phyloP scores from a whole-genome alignment of 2,113 vertebrate species.

The Etheostoma spectabile region DNA sequence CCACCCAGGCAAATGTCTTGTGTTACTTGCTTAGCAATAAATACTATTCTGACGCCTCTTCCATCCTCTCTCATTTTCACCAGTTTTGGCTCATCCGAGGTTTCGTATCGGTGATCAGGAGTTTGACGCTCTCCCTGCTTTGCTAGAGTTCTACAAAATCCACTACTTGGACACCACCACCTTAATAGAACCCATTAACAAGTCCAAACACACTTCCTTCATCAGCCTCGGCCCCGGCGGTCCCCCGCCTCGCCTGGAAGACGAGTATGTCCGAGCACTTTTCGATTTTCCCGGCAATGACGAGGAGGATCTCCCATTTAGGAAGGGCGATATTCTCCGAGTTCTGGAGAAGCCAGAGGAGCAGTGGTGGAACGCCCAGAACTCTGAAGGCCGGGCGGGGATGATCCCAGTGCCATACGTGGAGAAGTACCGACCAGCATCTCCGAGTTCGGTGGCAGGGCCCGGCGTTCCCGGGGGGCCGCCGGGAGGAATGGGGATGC shows the following conservation, averaged over 20 bases:
- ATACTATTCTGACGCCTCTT: background rate
- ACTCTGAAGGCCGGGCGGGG: constrained; percentile 92
- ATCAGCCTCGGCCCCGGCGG: constrained; percentile 63
- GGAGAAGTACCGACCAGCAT: constrained; percentile 94
- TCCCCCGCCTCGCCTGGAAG: constrained; percentile 90
- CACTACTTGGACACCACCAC: constrained; percentile 99
- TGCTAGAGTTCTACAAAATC: constrained; percentile 99
- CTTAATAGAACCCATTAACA: constrained; percentile 95
- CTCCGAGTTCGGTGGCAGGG: constrained; percentile 81
- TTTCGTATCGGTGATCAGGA: constrained; percentile 99
- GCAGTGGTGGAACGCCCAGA: constrained; percentile 99
- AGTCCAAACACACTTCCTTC: constrained; percentile 89
- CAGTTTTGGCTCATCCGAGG: constrained; percentile 88
- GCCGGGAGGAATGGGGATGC: constrained; percentile 59
- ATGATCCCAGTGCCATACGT: constrained; percentile 99
- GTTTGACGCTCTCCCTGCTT: constrained; percentile 94
- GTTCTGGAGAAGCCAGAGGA: constrained; percentile 99
- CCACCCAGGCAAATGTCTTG: too few relatives aligned
- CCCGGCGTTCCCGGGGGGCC: constrained; percentile 42
- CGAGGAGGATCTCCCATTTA: constrained; percentile 98
- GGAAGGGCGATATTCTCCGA: constrained; percentile 95
- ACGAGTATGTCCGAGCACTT: constrained; percentile 95
- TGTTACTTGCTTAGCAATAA: too few relatives aligned
- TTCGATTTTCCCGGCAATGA: constrained; percentile 99
- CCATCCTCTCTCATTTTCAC: background rate